Conservation (phyloP, 2,888 invertebrate species). For the Galeopsomyia nigrocyanea region DNA sequence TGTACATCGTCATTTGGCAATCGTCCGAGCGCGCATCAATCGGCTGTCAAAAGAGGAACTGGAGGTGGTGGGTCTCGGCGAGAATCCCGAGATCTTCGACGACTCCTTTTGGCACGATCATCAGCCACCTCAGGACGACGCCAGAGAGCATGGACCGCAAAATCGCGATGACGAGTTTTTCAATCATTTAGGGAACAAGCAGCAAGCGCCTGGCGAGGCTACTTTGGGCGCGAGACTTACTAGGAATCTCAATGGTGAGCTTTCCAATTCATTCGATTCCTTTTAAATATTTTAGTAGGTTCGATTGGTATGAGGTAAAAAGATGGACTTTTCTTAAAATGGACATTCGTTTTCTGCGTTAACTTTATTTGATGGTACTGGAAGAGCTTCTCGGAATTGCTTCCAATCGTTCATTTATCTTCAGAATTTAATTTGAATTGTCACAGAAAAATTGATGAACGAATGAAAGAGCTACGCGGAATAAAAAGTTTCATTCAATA, state of each 20-base stretch:
- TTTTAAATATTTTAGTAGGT: no score
- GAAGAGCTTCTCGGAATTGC: no score
- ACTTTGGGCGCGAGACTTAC: constrained; percentile 32
- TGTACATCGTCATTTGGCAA: constrained; percentile 89
- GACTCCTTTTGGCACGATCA: constrained; percentile 58
- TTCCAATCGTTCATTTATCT: no score
- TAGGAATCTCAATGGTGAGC: constrained; percentile 36
- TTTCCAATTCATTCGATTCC: background rate
- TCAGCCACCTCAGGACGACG: constrained; percentile 1
- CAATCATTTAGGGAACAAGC: constrained; percentile 60
- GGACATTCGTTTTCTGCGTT: no score
- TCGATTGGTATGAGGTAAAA: no score
- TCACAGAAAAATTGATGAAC: no score
- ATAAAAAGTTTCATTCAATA: no score
- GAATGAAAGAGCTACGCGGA: no score
- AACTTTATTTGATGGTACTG: no score
- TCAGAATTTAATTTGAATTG: no score
- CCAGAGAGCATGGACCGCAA: constrained; percentile 23
- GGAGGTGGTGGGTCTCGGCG: constrained; percentile 52
- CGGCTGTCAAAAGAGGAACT: constrained; percentile 63
- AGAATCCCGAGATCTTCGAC: constrained; percentile 57
- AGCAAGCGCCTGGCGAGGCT: constrained; percentile 21
- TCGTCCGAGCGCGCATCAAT: constrained; percentile 81
- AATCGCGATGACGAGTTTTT: constrained; percentile 58
- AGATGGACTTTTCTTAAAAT: no score